A percentile compares a stretch with the other conserved stretches of the same genome.
These are phyloP conservation scores for Megaceryle maxima DNA, from an alignment of 2,113 vertebrate species.

Conservation along the genomic window DNA sequence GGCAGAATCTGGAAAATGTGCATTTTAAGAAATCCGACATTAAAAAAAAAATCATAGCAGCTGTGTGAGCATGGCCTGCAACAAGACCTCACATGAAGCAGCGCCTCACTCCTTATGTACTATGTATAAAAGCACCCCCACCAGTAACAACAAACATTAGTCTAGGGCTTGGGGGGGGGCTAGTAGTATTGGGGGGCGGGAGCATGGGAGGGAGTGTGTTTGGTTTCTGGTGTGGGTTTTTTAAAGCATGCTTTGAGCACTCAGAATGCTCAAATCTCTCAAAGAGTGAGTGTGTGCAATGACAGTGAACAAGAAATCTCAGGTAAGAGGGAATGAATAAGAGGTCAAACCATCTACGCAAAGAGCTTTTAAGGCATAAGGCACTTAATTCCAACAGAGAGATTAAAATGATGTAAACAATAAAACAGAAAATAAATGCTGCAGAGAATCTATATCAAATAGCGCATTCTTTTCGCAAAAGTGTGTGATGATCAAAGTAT, in stretches of 20 bases:
- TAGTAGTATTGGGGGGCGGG: no score
- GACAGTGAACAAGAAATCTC: not conserved
- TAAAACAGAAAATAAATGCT: not conserved
- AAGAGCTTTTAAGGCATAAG: not conserved
- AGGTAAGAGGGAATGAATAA: not conserved
- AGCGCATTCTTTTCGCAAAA: not conserved
- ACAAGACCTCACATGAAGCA: not conserved
- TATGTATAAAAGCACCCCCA: not conserved
- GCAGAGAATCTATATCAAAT: not conserved
- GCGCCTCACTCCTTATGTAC: not conserved
- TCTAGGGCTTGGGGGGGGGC: not conserved
- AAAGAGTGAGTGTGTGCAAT: not conserved
- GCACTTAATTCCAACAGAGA: not conserved
- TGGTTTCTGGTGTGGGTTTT: not conserved
- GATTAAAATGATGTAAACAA: not conserved
- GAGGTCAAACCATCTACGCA: not conserved
- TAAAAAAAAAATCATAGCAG: not conserved
- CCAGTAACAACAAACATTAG: not conserved
- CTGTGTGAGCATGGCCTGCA: not conserved
- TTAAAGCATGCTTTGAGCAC: not conserved
- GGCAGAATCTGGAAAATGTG: not conserved
- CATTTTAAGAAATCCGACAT: not conserved
- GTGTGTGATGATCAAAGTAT: not conserved
- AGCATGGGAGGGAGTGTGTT: accelerated
- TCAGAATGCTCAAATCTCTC: not conserved